phyloP scores from a whole-genome alignment of 2,113 vertebrate genomes.

The Leptosomus discolor region DNA sequence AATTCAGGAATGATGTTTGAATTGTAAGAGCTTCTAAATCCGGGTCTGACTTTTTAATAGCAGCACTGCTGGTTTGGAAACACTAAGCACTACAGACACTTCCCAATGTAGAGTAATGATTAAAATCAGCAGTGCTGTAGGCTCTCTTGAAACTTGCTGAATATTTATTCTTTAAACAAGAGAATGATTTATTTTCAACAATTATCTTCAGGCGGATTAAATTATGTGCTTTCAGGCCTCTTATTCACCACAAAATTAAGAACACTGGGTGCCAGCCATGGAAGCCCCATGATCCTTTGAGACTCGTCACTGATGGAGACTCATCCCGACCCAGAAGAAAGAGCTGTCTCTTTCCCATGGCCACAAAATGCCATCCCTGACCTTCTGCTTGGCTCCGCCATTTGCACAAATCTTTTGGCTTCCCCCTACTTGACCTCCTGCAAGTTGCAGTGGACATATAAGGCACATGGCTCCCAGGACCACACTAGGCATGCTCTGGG shows the following conservation, averaged over 20 bases:
- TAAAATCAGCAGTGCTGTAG: conserved; percentile 45
- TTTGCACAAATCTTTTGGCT: conserved; percentile 60
- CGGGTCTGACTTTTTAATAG: background rate
- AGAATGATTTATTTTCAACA: conserved; percentile 59
- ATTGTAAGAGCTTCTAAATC: background rate
- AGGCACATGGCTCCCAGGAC: conserved; percentile 38
- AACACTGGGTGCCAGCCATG: conserved; percentile 45
- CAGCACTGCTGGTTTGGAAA: background rate
- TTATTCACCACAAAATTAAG: conserved; percentile 49
- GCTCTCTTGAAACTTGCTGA: conserved; percentile 21
- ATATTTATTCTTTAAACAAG: conserved; percentile 47
- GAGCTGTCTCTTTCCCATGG: conserved; percentile 55
- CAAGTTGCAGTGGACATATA: conserved; percentile 45
- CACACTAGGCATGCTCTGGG: conserved; percentile 5
- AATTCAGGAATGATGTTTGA: background rate
- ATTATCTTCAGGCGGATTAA: conserved; percentile 57
- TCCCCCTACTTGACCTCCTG: conserved; percentile 45
- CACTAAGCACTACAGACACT: background rate
- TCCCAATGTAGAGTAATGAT: background rate
- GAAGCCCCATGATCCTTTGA: conserved; percentile 1
- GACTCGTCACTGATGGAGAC: background rate
- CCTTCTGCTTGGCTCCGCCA: conserved; percentile 55
- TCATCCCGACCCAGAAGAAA: conserved; percentile 12
- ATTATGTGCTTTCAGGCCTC: conserved; percentile 43
- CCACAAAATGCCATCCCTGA: conserved; percentile 64